These are phyloP conservation scores for Mionectes macconnelli DNA, from an alignment of 2,113 vertebrate species.

Conservation along the genomic window DNA sequence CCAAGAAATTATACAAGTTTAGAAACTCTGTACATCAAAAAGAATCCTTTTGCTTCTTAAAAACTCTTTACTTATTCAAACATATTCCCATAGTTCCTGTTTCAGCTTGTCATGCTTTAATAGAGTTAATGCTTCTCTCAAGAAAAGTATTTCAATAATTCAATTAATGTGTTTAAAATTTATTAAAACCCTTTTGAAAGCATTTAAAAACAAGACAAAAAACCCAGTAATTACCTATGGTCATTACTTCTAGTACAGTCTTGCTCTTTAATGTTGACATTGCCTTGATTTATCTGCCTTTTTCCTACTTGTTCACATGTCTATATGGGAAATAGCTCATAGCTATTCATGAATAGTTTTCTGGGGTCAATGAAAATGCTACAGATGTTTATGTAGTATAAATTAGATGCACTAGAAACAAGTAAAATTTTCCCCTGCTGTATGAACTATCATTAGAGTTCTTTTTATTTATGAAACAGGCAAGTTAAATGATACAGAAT, in stretches of 20 bases:
- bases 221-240: not conserved
- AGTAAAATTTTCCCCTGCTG: not conserved
- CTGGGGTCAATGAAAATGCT: not conserved
- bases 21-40: not conserved
- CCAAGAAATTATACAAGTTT: not conserved
- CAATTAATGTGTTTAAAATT: not conserved
- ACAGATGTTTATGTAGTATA: not conserved
- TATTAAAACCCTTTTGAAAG: not conserved
- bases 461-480: not conserved
- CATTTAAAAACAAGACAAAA: not conserved
- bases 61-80: not conserved
- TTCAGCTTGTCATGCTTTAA: not conserved
- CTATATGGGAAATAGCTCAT: not conserved
- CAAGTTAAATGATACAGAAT: constrained; percentile 11
- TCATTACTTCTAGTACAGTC: not conserved
- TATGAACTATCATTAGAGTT: not conserved
- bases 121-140: not conserved
- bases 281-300: not conserved
- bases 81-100: not conserved
- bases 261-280: not conserved
- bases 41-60: not conserved
- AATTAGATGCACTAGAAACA: not conserved
- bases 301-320: not conserved
- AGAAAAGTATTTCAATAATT: not conserved
- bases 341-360: not conserved